Evolutionary conservation across 1,140 invertebrate species (phyloP).

Genomic region (Hylaeus volcanicus): DNA sequence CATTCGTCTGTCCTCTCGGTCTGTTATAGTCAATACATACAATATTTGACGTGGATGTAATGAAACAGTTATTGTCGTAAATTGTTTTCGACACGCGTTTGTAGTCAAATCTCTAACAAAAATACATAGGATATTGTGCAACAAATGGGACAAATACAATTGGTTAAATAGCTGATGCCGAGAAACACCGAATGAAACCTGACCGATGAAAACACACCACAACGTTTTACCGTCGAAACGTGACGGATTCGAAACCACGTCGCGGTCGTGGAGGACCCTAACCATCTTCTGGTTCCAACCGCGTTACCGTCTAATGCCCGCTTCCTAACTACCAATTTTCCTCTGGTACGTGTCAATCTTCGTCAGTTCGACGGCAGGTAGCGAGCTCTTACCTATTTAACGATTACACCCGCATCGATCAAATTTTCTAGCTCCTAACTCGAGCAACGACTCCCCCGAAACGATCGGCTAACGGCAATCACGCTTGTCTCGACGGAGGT

Average conservation of each 20-base stretch:
- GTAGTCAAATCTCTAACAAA: too few species aligned
- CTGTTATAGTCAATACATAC: too few species aligned
- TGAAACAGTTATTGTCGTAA: too few species aligned
- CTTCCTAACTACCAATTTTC: neutral
- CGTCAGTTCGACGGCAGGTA: neutral
- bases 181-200: too few species aligned
- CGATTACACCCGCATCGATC: neutral
- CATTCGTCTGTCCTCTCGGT: too few species aligned
- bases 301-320: neutral
- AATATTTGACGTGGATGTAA: too few species aligned
- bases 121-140: too few species aligned
- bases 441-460: neutral
- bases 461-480: conserved; percentile 7
- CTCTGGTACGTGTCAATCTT: neutral
- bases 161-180: too few species aligned
- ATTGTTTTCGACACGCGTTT: too few species aligned
- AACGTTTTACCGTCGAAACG: neutral
- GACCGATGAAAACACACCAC: too few species aligned
- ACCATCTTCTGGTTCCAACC: neutral
- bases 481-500: conserved; percentile 15
- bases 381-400: neutral
- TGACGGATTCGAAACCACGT: neutral
- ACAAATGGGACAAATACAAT: too few species aligned
- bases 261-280: neutral
- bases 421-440: neutral